A percentile compares a stretch with the other conserved stretches of the same genome.
Conservation (phyloP, 1,140 invertebrate genomes). For the Eriosoma lanigerum region DNA sequence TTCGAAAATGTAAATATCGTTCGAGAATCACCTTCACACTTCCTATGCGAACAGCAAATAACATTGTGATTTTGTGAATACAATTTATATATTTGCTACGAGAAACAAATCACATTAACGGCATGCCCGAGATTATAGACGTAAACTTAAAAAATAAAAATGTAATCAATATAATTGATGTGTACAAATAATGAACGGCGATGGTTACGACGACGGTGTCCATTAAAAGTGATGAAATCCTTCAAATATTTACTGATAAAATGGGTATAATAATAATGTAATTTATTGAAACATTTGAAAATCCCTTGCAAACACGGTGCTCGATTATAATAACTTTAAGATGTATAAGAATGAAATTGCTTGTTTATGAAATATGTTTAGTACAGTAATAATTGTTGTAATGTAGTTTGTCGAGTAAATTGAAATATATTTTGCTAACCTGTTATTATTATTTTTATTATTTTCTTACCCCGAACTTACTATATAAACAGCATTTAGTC, state of each 20-base stretch:
- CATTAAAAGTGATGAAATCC: conserved; percentile 26
- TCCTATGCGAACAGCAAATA: neutral
- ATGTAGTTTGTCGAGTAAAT: no score
- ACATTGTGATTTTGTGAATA: neutral
- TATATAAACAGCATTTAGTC: no score
- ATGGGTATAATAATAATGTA: neutral
- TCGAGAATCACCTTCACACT: neutral
- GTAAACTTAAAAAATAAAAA: neutral
- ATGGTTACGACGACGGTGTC: neutral
- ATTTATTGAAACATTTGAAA: no score
- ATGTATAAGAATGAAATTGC: no score
- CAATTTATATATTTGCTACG: neutral
- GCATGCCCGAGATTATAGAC: neutral
- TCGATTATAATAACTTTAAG: no score
- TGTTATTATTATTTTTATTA: no score
- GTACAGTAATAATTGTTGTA: no score
- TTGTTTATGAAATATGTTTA: no score
- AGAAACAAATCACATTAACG: neutral
- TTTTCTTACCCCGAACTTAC: no score
- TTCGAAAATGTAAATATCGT: neutral
- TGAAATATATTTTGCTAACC: no score
- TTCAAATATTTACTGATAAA: neutral
- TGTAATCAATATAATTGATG: neutral
- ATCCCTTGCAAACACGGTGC: no score
- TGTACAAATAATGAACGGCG: neutral